A percentile compares a stretch with the other conserved stretches of the same genome.
Conservation (phyloP, 2,888 invertebrate genomes). For the Vesta saturnalis region DNA sequence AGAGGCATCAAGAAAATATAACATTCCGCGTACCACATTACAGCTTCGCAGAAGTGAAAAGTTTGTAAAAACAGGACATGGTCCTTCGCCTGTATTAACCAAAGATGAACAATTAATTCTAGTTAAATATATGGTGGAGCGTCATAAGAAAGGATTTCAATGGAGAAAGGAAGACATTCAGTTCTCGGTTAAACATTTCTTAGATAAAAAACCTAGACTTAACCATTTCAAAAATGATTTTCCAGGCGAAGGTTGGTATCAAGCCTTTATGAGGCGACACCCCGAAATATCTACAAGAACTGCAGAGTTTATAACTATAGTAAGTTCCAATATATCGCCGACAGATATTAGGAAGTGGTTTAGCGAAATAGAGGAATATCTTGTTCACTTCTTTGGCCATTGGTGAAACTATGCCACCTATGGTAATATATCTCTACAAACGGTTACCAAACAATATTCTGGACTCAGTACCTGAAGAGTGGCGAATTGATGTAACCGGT, state of each 20-base stretch:
- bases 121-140: not conserved
- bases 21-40: no score
- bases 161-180: not conserved
- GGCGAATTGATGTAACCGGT: no score
- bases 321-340: not conserved
- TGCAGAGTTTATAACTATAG: not conserved
- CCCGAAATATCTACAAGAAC: not conserved
- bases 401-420: not conserved
- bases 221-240: not conserved
- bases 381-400: not conserved
- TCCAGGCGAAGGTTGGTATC: not conserved
- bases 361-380: not conserved
- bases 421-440: not conserved
- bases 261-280: not conserved
- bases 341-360: not conserved
- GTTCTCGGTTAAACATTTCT: not conserved
- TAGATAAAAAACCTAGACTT: not conserved
- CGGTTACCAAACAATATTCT: not conserved
- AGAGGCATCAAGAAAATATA: no score
- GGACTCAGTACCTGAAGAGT: no score
- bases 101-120: not conserved
- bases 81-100: not conserved
- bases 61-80: not conserved
- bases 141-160: not conserved
- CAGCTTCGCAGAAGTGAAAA: no score